Percentiles rank a stretch among this genome's conserved stretches.
phyloP scores from a whole-genome alignment of 2,797 vertebrate species.

The Trachops cirrhosus region DNA sequence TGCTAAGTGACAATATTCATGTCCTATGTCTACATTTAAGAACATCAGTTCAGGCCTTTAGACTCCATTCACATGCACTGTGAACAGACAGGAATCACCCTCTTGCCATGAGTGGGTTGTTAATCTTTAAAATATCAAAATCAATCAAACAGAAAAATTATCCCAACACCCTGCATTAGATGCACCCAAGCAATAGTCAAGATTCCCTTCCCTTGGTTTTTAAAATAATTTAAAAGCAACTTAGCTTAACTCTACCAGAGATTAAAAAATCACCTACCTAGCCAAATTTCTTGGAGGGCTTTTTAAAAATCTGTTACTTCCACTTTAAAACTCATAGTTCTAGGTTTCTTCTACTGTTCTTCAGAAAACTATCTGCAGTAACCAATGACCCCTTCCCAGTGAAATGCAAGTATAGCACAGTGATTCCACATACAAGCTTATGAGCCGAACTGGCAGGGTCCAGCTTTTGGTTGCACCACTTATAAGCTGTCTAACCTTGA shows the following conservation, averaged over 20 bases:
- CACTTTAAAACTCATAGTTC: not conserved
- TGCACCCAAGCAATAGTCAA: not conserved
- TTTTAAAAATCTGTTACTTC: not conserved
- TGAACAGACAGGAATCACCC: not conserved
- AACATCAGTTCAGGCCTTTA: not conserved
- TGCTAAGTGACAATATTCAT: not conserved
- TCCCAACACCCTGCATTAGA: not conserved
- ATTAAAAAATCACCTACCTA: conserved; percentile 10
- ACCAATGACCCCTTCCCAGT: not conserved
- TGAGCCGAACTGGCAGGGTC: not conserved
- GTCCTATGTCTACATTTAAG: not conserved
- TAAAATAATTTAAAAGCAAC: conserved; percentile 33
- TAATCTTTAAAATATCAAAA: conserved; percentile 36
- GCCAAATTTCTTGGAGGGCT: not conserved
- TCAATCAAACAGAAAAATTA: conserved; percentile 25
- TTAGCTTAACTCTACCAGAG: not conserved
- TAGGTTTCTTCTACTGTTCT: not conserved
- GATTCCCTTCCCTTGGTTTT: conserved; percentile 10
- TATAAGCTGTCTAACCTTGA: not conserved
- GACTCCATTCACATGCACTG: not conserved
- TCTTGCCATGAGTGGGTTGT: not conserved
- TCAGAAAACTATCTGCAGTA: not conserved
- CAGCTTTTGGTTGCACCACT: not conserved
- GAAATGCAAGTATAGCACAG: not conserved
- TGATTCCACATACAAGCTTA: not conserved